Base-by-base conservation (phyloP, 2,888 invertebrate species). In the Ochlodes sylvanus region DNA sequence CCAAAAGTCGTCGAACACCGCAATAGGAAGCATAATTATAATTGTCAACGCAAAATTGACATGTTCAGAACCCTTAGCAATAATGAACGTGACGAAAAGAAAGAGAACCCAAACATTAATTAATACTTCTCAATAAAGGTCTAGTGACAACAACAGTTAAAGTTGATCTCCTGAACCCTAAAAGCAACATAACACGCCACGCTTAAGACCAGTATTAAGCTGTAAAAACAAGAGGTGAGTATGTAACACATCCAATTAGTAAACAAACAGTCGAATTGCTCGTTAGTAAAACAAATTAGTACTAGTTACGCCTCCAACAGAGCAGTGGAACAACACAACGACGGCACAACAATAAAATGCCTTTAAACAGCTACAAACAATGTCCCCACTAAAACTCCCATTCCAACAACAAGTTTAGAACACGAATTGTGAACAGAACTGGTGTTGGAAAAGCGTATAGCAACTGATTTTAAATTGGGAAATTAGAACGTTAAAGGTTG, bases 261-360 rank as follows among this genome's bases (percentile, higher is more conserved):
- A 17, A 19, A 47, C 57, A 57, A 64, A 64, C 64, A 57, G 38
- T 44, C 21, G 32, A 17, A 64, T 44, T 44, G 64, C 64, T 64
- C 56, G 57, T 64, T 64, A 56, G 57, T 15, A 21, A 57, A 64
- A 57, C 64, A 64, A 64, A 57, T 63, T 63, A 55, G 55, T 32
- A 63, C 42, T 63, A 63, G 63, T 63, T 41, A 52, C 63, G 21
- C 42, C 42, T 44, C 21, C 63, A 12, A 54, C 38, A 63, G 54
- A 54, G 54, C 52, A 27, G 55, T n/a, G n/a, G n/a, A n/a, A 19
- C 15, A 32, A 54, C 54, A 42, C 32, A 15, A 54, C 9, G 27
- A 61, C 47, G 47, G 32, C 47, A 4, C 61, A 52, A 63, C 63
- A 63, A 44, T 63, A 55, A 63, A 63, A 63, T 63, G 14, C 63